These are phyloP conservation scores for Aphelocoma coerulescens DNA, from an alignment of 2,113 vertebrate genomes.

Conservation along the genomic window DNA sequence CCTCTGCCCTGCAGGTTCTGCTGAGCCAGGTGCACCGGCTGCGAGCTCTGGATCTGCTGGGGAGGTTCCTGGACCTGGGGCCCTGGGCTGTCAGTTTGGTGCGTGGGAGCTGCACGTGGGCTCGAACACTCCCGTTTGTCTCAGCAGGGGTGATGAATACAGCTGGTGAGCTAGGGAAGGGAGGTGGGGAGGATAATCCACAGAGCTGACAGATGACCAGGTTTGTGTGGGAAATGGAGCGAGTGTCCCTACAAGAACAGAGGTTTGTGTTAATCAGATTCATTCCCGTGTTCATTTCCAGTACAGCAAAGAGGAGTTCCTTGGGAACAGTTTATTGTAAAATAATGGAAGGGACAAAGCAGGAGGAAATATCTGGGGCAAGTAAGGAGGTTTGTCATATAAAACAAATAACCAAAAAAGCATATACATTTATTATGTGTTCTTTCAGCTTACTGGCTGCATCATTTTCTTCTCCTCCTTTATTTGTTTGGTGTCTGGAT, in stretches of 20 bases:
- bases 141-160: fast-evolving
- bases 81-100: conserved; percentile 98
- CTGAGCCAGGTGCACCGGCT: conserved; percentile 96
- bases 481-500: neutral
- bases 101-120: neutral
- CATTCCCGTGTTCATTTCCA: neutral
- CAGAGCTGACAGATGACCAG: neutral
- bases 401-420: neutral
- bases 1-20: conserved; percentile 83
- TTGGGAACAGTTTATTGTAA: neutral
- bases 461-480: neutral
- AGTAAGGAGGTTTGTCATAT: neutral
- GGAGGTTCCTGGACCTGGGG: conserved; percentile 93
- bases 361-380: neutral
- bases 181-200: neutral
- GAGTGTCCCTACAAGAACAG: neutral
- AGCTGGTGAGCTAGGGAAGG: neutral
- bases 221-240: neutral
- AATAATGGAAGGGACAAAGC: neutral
- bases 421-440: neutral
- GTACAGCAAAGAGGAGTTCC: neutral
- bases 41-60: conserved; percentile 90
- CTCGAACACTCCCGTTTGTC: neutral
- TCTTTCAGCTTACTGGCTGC: neutral
- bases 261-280: neutral